These are phyloP conservation scores for Pecten maximus DNA, from an alignment of 2,888 invertebrate genomes.

Conservation along the genomic window DNA sequence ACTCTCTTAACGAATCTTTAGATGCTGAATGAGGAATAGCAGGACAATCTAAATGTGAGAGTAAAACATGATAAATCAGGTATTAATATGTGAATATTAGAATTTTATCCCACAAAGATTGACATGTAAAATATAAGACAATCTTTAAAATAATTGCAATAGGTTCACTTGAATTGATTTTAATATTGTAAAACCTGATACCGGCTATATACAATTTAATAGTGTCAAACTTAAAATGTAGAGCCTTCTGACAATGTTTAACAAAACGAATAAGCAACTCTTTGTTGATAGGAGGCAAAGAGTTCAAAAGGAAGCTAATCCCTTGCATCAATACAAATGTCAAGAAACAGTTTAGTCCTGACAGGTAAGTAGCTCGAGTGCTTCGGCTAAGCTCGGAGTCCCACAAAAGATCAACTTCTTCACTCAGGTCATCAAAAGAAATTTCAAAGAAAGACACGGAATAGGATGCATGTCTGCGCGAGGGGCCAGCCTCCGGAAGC, in stretches of 20 bases:
- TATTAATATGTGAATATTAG: too few relatives aligned
- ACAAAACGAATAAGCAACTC: slow-evolving; percentile 35
- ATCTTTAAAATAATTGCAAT: too few relatives aligned
- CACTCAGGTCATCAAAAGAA: slow-evolving; percentile 33
- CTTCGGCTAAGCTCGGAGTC: background rate
- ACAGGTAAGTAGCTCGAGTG: background rate
- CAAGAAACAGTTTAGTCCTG: slow-evolving; percentile 35
- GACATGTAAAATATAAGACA: too few relatives aligned
- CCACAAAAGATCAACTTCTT: slow-evolving; percentile 30
- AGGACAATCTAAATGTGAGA: too few relatives aligned
- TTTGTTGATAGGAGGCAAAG: slow-evolving; percentile 10
- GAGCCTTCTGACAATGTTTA: background rate
- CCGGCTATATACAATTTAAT: slow-evolving; percentile 40
- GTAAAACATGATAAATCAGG: too few relatives aligned
- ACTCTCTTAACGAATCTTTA: too few relatives aligned
- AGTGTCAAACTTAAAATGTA: slow-evolving; percentile 10
- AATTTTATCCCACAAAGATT: too few relatives aligned
- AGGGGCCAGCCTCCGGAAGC: slow-evolving; percentile 34
- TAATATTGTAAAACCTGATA: slow-evolving; percentile 24
- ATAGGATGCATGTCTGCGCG: background rate
- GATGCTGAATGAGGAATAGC: too few relatives aligned
- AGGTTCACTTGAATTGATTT: too few relatives aligned
- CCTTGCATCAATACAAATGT: slow-evolving; percentile 26
- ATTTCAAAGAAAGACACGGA: slow-evolving; percentile 23
- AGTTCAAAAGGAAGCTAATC: background rate